Conservation (phyloP, 2,113 vertebrate genomes). For the Accipiter virgatus region DNA sequence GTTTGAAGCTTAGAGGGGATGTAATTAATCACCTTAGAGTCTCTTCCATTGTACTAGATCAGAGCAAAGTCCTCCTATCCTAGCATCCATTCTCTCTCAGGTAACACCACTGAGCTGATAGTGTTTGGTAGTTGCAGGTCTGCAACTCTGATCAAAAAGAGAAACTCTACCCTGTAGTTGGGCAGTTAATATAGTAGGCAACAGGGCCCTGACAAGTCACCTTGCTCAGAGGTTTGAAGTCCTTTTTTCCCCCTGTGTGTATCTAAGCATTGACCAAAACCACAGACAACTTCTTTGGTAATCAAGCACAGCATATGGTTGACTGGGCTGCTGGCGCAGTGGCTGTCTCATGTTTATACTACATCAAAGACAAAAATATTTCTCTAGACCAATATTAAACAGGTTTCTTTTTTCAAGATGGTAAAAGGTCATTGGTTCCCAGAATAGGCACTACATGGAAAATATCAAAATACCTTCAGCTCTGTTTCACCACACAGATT, state of each 20-base stretch:
- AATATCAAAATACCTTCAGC: background rate
- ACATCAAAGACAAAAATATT: background rate
- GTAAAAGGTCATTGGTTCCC: background rate
- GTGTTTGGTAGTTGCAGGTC: background rate
- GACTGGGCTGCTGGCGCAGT: background rate
- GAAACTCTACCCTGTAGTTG: background rate
- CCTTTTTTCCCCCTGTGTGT: rapidly evolving
- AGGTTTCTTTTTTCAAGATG: background rate
- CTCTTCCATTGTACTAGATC: background rate
- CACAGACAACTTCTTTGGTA: background rate
- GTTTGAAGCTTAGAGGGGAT: background rate
- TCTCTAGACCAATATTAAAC: background rate
- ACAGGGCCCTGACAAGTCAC: background rate
- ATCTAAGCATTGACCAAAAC: background rate
- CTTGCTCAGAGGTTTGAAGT: background rate
- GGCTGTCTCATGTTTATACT: background rate
- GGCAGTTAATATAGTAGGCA: background rate
- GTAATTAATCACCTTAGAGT: background rate
- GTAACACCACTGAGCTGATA: background rate
- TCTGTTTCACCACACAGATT: background rate
- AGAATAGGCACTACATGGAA: background rate
- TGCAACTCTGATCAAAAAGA: background rate
- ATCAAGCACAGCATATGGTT: background rate
- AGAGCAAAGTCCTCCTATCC: background rate
- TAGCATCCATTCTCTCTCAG: background rate